Evolutionary conservation across 2,888 invertebrate species (phyloP), one percentile per base, ranked within the genome.

Genomic region (Salpingus planirostris): DNA sequence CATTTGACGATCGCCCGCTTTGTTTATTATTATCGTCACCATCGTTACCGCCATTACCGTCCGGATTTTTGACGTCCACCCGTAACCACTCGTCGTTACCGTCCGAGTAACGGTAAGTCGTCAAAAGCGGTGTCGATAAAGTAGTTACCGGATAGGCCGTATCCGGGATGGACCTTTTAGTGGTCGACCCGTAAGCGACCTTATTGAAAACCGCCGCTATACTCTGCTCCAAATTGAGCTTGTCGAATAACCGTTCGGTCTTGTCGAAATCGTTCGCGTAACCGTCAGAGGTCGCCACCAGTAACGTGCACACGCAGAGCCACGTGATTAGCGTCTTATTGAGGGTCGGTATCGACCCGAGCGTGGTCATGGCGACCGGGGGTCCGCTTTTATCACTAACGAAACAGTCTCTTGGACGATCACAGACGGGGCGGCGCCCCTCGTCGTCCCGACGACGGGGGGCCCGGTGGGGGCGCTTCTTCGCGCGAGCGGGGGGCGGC

Each of bases 171-270:
- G 76, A 76, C 7, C 78, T 65, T 50, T 78, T 78, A n/a, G 78
- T 78, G 14, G 78, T 78, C 33, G 76, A 75, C 11, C 76, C 78
- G 49, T 78, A 78, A 1, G 78, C 78, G 24, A 79, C 79, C 60
- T 79, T 78, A 46, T 76, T 78, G 47, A 80, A 70, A 29, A 80
- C 74, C 12, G 79, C 79, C 4, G 75, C 78, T 21, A 79, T 70
- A 54, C 74, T 77, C 46, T 77, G 73, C 51, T 79, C 78, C 46
- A 78, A 60, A 47, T 73, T 70, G 39, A 75, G 65, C 44, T 73
- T 71, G 46, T 76, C 77, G 30, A 76, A 54, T 49, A 70, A 68
- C 31, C 59, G 62, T 36, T 63, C 63, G 27, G 49, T 54, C 43
- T 64, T 63, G 24, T 65, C 62, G 40, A 62, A 61, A 34, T 62